phyloP scores from a whole-genome alignment of 1,140 invertebrate genomes.

The Anagrus nilaparvatae region DNA sequence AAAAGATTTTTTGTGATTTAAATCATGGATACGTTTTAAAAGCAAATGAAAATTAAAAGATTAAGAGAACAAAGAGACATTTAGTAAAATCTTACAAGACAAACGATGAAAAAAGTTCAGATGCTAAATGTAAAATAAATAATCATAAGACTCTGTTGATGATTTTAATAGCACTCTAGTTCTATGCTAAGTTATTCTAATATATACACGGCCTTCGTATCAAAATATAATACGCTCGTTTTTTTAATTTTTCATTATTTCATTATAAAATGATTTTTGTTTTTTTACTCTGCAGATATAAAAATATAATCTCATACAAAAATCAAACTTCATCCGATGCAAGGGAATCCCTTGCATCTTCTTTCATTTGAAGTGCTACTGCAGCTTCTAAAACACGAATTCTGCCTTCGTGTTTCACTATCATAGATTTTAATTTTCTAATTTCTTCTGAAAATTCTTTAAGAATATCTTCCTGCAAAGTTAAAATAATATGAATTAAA shows the following conservation, averaged over 20 bases:
- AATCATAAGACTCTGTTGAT: conserved; percentile 35
- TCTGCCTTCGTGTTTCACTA: conserved; percentile 89
- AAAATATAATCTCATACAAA: conserved; percentile 21
- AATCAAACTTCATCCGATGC: conserved; percentile 40
- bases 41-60: conserved; percentile 22
- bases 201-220: conserved; percentile 44
- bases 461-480: conserved; percentile 50
- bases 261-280: conserved; percentile 30
- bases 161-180: conserved; percentile 35
- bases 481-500: not conserved
- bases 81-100: too few species aligned
- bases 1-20: conserved; percentile 9
- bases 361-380: conserved; percentile 39
- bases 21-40: conserved; percentile 24
- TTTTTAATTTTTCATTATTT: conserved; percentile 29
- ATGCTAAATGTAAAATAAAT: conserved; percentile 40
- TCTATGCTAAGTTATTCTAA: conserved; percentile 36
- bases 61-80: conserved; percentile 5
- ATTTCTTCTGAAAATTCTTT: conserved; percentile 80
- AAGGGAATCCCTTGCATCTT: conserved; percentile 36
- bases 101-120: conserved; percentile 14
- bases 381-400: conserved; percentile 63
- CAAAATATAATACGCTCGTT: conserved; percentile 38
- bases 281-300: conserved; percentile 23
- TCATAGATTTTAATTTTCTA: conserved; percentile 82